Base-by-base conservation (phyloP, 2,888 invertebrate species). In the Cephonodes hylas region DNA sequence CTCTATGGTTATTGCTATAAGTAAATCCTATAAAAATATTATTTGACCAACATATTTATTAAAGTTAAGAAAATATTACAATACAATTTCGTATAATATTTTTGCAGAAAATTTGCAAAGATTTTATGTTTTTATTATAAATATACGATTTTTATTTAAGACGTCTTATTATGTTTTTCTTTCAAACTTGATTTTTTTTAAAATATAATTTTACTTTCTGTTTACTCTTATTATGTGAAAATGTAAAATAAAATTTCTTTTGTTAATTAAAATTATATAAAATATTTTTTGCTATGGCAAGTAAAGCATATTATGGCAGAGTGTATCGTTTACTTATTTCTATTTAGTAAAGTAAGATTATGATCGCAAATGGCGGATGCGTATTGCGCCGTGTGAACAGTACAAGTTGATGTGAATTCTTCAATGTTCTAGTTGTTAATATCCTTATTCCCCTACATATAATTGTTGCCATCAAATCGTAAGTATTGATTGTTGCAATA, bases 401-500 rank as follows among this genome's bases (percentile, higher is more conserved):
- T 2, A 4, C 10, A 48, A 45, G 20, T 10, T 45, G 34, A 22
- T 15, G 13, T 22, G 22, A 34, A n/a, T 23, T 38, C 15, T 45
- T 15, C 7, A 0, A 23, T 42, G 18, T 42, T 42, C n/a, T 7
- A 6, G 15, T 42, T 23, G 15, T 10, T 23, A 23, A 13, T 4
- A 23, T 10, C 38, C n/a, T 58, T 42, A 44, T 57, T 61, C 61
- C 60, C 60, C 42, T 67, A 61, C 64, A 65, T 60, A 65, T 62
- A 64, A 83, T 88, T 89, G 91, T 91, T 91, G 91, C 89, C 91
- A 91, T 84, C 74, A 80, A 82, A 83, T 66, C 63, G 86, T 85
- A 71, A 84, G 85, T 88, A 80, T 75, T 71, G 69, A 87, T 89
- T 91, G 90, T 91, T 91, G 91, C 91, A 90, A 89, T 86, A 81